These are phyloP conservation scores for Chymomyza costata DNA, from an alignment of 1,140 invertebrate genomes.

Conservation along the genomic window DNA sequence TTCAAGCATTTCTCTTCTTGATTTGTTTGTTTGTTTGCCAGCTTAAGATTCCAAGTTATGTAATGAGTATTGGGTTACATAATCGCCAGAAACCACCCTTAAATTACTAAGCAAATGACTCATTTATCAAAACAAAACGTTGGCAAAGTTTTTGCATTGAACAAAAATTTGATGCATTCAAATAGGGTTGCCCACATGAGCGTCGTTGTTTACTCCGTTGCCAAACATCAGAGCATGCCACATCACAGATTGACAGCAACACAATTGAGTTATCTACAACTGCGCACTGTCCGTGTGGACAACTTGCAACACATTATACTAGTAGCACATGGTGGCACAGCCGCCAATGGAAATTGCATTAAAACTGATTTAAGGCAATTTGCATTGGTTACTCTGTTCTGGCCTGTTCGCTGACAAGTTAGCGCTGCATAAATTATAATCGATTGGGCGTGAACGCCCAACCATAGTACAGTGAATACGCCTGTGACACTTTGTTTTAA, in stretches of 20 bases:
- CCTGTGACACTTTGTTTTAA: no score
- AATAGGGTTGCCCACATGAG: no score
- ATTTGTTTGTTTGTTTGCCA: constrained; percentile 36
- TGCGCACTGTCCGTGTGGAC: constrained; percentile 21
- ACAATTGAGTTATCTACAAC: constrained; percentile 8
- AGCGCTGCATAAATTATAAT: no score
- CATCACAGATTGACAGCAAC: constrained; percentile 40
- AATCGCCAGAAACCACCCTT: constrained; percentile 24
- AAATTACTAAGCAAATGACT: constrained; percentile 71
- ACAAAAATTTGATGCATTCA: no score
- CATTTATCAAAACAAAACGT: constrained; percentile 55
- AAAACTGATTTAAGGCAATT: constrained; percentile 65
- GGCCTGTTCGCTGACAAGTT: no score
- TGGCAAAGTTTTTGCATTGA: constrained; percentile 32
- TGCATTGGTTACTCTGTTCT: constrained; percentile 3
- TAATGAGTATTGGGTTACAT: constrained; percentile 73
- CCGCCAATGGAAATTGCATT: constrained; percentile 50
- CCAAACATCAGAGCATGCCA: constrained; percentile 26
- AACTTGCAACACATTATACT: constrained; percentile 1
- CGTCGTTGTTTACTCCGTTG: no score
- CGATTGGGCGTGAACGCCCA: no score
- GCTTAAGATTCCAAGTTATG: constrained; percentile 42
- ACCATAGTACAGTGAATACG: no score
- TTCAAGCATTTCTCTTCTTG: not conserved
- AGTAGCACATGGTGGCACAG: not conserved